A percentile compares a stretch with the other conserved stretches of the same genome.
Conservation (phyloP, 2,113 vertebrate species). For the Coreoperca whiteheadi region DNA sequence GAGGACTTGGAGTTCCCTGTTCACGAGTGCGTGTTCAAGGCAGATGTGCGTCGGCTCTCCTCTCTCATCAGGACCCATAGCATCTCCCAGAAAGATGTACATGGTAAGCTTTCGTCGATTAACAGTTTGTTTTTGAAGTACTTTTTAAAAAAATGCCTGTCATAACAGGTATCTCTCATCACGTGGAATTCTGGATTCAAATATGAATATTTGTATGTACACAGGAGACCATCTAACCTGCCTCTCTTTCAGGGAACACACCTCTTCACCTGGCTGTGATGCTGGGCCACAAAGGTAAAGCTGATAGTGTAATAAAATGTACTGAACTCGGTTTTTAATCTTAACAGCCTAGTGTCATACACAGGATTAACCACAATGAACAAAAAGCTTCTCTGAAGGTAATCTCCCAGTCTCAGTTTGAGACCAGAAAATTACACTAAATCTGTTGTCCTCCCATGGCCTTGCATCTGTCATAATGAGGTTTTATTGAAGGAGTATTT, state of each 20-base stretch:
- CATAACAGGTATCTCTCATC: neutral
- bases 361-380: conserved; percentile 25
- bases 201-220: neutral
- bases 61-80: conserved; percentile 94
- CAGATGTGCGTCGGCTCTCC: conserved; percentile 91
- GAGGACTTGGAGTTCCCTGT: conserved; percentile 87
- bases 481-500: conserved; percentile 15
- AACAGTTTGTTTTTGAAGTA: neutral
- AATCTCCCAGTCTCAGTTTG: conserved; percentile 5
- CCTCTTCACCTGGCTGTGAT: conserved; percentile 97
- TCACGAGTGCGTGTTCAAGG: conserved; percentile 95
- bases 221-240: neutral
- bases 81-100: conserved; percentile 95
- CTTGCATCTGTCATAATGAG: conserved; percentile 20
- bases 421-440: conserved; percentile 27
- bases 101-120: conserved; percentile 83
- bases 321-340: neutral
- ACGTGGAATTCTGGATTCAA: neutral
- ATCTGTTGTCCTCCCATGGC: conserved; percentile 7
- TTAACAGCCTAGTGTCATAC: neutral
- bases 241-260: conserved; percentile 89
- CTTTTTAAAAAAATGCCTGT: neutral
- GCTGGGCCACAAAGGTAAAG: conserved; percentile 96
- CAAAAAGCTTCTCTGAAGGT: conserved; percentile 10
- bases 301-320: conserved; percentile 15